Conservation (phyloP, 2,797 vertebrate species). For the Craterocephalus amniculus region DNA sequence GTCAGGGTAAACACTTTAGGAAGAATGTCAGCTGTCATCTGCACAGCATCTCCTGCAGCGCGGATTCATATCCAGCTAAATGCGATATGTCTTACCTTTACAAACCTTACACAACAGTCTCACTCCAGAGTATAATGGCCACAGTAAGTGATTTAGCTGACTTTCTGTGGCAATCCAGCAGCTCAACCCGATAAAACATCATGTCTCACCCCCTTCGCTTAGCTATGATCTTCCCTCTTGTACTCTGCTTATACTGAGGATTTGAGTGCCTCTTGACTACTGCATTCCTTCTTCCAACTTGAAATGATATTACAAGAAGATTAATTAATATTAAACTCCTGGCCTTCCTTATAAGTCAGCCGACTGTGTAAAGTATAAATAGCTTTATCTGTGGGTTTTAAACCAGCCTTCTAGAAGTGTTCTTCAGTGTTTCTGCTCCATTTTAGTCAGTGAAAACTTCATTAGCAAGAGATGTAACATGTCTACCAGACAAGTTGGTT, state of each 20-base stretch:
- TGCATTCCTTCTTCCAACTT: not conserved
- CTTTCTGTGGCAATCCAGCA: not conserved
- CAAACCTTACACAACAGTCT: not conserved
- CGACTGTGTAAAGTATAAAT: slow-evolving; percentile 10
- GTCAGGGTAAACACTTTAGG: not conserved
- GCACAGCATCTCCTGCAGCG: too few relatives aligned
- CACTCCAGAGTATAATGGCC: not conserved
- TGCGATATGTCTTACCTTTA: not conserved
- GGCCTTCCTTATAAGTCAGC: slow-evolving; percentile 4
- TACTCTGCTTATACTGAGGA: not conserved
- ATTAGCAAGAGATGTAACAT: slow-evolving; percentile 30
- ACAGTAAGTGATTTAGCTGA: not conserved
- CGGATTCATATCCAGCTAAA: not conserved
- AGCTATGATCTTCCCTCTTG: not conserved
- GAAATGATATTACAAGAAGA: not conserved
- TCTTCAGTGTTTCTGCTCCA: slow-evolving; percentile 8
- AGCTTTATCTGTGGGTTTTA: slow-evolving; percentile 15
- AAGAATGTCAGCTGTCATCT: not conserved
- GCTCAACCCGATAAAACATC: not conserved
- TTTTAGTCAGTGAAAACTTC: slow-evolving; percentile 37
- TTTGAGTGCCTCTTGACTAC: not conserved
- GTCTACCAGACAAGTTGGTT: slow-evolving; percentile 50
- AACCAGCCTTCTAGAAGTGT: slow-evolving; percentile 11
- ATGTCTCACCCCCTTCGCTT: not conserved
- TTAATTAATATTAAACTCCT: slow-evolving; percentile 4